Evolutionary conservation across 2,797 vertebrate species (phyloP), one percentile per base, ranked within the genome.

Genomic region (Pogoniulus pusillus): DNA sequence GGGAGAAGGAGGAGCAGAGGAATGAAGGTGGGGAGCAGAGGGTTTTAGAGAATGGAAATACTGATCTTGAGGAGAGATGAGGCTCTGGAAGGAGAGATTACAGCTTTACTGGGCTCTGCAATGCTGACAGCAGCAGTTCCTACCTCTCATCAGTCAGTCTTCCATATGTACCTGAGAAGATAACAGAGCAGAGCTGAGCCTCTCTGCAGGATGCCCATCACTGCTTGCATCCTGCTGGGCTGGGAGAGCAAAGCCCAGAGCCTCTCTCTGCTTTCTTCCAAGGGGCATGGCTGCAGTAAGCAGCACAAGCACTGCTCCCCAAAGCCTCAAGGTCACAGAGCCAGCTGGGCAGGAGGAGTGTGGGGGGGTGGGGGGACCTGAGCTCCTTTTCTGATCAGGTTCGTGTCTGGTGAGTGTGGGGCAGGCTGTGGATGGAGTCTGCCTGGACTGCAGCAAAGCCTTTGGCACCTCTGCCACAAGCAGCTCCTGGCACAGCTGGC

Each of bases 281-380:
- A 8, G 87, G 34, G 89, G 51, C 2, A 4, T 2, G 53, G 85
- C 62, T 70, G 77, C 80, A 78, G 91, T 2, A 30, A 81, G 75
- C 68, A 79, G 93, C 58, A 26, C 29, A 12, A 55, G 16, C 87
- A 35, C 58, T 0, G 1, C 51, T 89, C 30, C 62, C 64, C 17
- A 70, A 39, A 86, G 59, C 83, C 63, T 91, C 86, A 92, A 95
- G 95, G 94, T 93, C 72, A 93, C 51, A 18, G 45, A 77, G 41
- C 3, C 71, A 68, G 7, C 55, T 29, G 69, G 72, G 82, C 66
- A 92, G 72, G 78, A 59, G 12, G 26, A 37, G 34, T 7, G 64
- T 6, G 26, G 59, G n/a, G 8, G 41, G 4, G 34, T 7, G 7
- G 51, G 71, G 49, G 89, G 84, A 91, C 73, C 85, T 57, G n/a